phyloP scores from a whole-genome alignment of 2,113 vertebrate genomes.

The Calypte anna region DNA sequence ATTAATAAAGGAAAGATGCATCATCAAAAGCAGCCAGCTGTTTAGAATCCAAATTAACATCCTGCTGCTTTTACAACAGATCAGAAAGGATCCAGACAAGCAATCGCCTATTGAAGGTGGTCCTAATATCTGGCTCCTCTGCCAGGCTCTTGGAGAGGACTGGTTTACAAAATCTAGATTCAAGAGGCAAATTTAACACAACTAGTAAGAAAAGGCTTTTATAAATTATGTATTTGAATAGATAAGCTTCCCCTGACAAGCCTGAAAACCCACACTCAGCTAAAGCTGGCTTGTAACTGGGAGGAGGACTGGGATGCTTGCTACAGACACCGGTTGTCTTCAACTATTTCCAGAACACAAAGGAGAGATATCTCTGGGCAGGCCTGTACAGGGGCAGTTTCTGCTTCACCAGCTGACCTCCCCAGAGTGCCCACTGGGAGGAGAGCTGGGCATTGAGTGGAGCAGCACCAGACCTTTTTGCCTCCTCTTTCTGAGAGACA shows the following conservation, averaged over 20 bases:
- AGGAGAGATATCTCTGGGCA: background rate
- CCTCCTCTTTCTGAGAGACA: background rate
- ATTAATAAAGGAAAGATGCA: background rate
- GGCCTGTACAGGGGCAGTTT: background rate
- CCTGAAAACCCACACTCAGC: background rate
- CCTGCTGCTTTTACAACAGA: background rate
- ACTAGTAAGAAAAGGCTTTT: background rate
- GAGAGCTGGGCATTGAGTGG: accelerated
- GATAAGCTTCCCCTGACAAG: background rate
- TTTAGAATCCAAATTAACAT: background rate
- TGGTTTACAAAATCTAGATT: background rate
- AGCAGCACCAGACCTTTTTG: background rate
- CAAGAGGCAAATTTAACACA: background rate
- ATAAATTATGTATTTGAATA: background rate
- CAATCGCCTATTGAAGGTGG: background rate
- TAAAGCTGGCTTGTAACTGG: background rate
- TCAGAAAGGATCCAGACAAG: background rate
- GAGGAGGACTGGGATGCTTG: background rate
- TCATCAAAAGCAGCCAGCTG: background rate
- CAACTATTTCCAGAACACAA: background rate
- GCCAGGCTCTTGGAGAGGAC: background rate
- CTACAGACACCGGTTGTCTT: background rate
- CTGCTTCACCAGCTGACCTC: background rate
- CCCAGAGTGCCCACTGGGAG: accelerated
- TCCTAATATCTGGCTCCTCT: background rate